Evolutionary conservation across 2,888 invertebrate species (phyloP).

Genomic region (Timema cristinae): DNA sequence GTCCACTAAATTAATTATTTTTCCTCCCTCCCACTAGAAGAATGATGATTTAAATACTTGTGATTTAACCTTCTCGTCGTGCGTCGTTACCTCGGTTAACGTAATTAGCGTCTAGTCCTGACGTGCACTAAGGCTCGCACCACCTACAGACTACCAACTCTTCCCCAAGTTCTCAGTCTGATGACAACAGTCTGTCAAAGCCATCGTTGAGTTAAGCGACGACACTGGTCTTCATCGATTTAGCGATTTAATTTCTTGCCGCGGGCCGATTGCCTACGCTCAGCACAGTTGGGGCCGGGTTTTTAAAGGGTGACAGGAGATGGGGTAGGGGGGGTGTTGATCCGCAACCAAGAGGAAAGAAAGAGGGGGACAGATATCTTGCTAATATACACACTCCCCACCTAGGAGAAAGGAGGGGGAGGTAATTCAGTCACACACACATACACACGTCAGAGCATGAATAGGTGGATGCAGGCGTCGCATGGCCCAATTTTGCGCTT

Average conservation of each 20-base stretch:
- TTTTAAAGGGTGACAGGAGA: not conserved
- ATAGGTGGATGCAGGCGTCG: slow-evolving; percentile 20
- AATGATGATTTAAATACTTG: too few species aligned
- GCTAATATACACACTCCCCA: slow-evolving; percentile 24
- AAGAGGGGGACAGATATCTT: slow-evolving; percentile 17
- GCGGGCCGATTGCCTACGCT: not conserved
- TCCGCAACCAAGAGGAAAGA: not conserved
- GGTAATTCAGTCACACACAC: slow-evolving; percentile 14
- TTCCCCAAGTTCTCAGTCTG: not conserved
- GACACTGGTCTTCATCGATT: not conserved
- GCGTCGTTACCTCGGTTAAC: too few species aligned
- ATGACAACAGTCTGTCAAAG: not conserved
- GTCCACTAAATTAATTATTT: too few species aligned
- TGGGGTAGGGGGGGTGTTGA: not conserved
- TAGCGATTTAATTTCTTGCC: slow-evolving; percentile 1
- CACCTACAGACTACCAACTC: too few species aligned
- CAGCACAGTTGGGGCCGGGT: not conserved
- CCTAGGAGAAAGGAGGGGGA: slow-evolving; percentile 14
- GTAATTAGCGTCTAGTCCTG: too few species aligned
- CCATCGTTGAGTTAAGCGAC: not conserved
- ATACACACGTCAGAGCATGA: slow-evolving; percentile 24
- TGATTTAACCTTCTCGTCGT: too few species aligned
- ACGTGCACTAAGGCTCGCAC: too few species aligned
- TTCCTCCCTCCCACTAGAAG: too few species aligned
- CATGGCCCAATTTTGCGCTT: slow-evolving; percentile 25